Evolutionary conservation across 2,888 invertebrate genomes (phyloP).

Genomic region (Imbricaverruca yamaguchii): DNA sequence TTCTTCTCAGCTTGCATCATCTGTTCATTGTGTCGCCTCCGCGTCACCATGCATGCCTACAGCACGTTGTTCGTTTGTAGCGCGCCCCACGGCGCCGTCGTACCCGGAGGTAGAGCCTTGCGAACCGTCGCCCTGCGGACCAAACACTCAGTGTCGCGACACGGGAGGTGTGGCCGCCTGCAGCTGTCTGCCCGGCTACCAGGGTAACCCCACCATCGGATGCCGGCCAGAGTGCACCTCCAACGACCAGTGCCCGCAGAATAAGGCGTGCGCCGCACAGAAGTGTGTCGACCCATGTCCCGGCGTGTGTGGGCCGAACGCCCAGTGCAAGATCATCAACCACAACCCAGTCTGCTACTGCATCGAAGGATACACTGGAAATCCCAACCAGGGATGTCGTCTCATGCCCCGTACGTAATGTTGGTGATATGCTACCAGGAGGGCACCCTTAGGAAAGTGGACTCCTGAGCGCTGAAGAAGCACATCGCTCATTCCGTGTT

Average conservation of each 20-base stretch:
- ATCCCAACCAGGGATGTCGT: constrained; percentile 65
- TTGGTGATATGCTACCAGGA: background rate
- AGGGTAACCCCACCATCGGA: constrained; percentile 49
- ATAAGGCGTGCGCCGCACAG: constrained; percentile 66
- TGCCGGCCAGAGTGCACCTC: constrained; percentile 70
- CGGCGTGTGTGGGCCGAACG: constrained; percentile 44
- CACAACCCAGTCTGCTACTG: constrained; percentile 66
- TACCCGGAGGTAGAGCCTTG: constrained; percentile 27
- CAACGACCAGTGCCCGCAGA: constrained; percentile 68
- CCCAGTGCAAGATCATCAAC: constrained; percentile 38
- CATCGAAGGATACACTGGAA: constrained; percentile 68
- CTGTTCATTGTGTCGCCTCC: no score
- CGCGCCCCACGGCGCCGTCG: background rate
- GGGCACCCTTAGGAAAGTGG: no score
- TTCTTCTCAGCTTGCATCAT: no score
- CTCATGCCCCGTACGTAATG: constrained; percentile 24
- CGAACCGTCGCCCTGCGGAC: constrained; percentile 48
- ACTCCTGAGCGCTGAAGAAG: no score
- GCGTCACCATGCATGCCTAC: background rate
- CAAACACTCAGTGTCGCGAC: constrained; percentile 50
- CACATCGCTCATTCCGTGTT: no score
- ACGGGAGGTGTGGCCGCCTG: constrained; percentile 50
- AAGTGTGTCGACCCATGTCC: constrained; percentile 57
- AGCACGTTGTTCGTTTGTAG: background rate
- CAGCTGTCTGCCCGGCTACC: constrained; percentile 57